Conservation (phyloP, 1,140 invertebrate genomes). For the Melipona quadrifasciata region DNA sequence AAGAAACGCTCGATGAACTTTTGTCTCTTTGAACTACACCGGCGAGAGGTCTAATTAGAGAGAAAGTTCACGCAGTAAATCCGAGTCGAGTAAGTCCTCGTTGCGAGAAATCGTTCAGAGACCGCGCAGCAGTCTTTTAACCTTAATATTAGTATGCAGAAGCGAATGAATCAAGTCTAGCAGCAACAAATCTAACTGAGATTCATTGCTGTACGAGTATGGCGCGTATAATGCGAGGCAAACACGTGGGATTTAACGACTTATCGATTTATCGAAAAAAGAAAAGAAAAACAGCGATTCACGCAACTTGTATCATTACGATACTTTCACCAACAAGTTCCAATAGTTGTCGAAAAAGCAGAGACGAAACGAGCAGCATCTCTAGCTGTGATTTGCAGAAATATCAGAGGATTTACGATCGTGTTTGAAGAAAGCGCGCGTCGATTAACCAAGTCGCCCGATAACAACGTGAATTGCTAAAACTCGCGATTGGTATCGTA, state of each 20-base stretch:
- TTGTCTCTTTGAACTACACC: too few species aligned
- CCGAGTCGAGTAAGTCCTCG: background rate
- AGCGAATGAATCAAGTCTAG: background rate
- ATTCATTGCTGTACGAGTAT: background rate
- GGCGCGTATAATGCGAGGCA: background rate
- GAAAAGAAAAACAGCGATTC: background rate
- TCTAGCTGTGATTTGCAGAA: background rate
- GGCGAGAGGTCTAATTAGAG: background rate
- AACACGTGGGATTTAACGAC: background rate
- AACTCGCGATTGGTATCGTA: constrained; percentile 1
- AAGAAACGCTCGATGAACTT: background rate
- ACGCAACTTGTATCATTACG: background rate
- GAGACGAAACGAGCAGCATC: background rate
- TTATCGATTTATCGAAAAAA: background rate
- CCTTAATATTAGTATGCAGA: background rate
- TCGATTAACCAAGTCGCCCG: too few species aligned
- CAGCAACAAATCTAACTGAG: background rate
- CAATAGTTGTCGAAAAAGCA: background rate
- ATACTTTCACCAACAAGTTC: background rate
- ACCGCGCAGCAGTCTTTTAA: background rate
- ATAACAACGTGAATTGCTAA: constrained; percentile 11
- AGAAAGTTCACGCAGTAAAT: background rate
- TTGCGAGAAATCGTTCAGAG: background rate
- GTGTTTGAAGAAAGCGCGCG: background rate
- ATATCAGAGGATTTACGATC: background rate